Base-by-base conservation (phyloP, 2,113 vertebrate species). In the Acanthisitta chloris region DNA sequence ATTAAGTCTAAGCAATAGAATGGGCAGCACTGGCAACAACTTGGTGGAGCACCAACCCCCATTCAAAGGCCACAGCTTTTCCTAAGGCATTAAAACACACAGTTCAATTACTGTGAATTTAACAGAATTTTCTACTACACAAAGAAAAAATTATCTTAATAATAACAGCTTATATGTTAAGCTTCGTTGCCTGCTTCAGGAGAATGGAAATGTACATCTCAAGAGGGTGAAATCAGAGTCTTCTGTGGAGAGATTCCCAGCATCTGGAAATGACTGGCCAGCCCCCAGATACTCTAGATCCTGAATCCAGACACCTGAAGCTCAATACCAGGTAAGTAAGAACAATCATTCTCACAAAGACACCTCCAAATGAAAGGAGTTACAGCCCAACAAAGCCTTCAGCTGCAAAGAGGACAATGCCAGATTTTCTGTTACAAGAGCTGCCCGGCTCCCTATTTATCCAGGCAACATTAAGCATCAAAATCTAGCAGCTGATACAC, bases 1-100 rank as follows among this genome's bases (percentile, higher is more conserved):
- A 17, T 18, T 8, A 2, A 64, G 9, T 16, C 15, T 49, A 48
- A 83, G 14, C 19, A 73, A 61, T 0, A 34, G 38, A 80, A 31
- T 0, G 4, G 5, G 23, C 3, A 91, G 23, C 55, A 31, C 20
- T 25, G 8, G 16, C 42, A 71, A 13, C 0, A 1, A 34, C 4
- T 1, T 24, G 15, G 61, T 12, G 16, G 31, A 81, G 17, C n/a
- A 46, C 29, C 7, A 51, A 36, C 4, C 8, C 10, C 0, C 0
- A 33, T 8, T 49, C n/a, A 61, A 67, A 69, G 33, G 18, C 45
- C 54, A 21, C 18, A 33, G 17, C 8, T 59, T 77, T 59, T 48
- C 9, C 34, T 14, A 69, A 2, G 19, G 8, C 45, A 48, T 48
- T 64, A 52, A 90, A 82, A 48, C 24, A 65, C 14, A 13, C 21